Conservation (phyloP, 2,797 vertebrate genomes). For the Pempheris klunzingeri region DNA sequence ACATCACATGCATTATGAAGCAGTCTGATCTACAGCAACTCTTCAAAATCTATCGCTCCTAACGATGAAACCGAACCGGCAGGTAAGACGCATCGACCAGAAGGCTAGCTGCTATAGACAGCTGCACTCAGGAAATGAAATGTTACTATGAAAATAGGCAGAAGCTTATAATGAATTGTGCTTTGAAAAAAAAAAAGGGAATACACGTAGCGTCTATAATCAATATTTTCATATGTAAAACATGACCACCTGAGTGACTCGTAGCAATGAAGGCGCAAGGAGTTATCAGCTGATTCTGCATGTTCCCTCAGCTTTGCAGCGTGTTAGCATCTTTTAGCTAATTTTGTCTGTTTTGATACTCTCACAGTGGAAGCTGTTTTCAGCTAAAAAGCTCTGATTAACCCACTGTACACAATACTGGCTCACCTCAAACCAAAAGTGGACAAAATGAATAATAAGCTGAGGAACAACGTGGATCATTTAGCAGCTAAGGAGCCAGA, state of each 20-base stretch:
- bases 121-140: neutral
- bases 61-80: conserved; percentile 59
- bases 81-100: conserved; percentile 34
- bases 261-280: neutral
- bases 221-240: neutral
- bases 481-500: neutral
- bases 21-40: conserved; percentile 74
- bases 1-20: conserved; percentile 88
- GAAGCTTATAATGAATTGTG: neutral
- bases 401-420: neutral
- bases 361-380: neutral
- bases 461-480: too few species aligned
- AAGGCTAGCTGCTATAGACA: conserved; percentile 17
- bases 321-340: neutral
- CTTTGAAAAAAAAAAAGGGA: neutral
- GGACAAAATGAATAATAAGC: neutral
- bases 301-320: too few species aligned
- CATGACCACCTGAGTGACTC: neutral
- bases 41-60: conserved; percentile 72
- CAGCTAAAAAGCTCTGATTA: neutral
- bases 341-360: neutral
- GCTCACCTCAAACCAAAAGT: neutral
- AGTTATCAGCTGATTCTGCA: too few species aligned
- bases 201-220: neutral
- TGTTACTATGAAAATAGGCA: neutral